Evolutionary conservation across 2,113 vertebrate genomes (phyloP).

Genomic region (Melanostigma gelatinosum): DNA sequence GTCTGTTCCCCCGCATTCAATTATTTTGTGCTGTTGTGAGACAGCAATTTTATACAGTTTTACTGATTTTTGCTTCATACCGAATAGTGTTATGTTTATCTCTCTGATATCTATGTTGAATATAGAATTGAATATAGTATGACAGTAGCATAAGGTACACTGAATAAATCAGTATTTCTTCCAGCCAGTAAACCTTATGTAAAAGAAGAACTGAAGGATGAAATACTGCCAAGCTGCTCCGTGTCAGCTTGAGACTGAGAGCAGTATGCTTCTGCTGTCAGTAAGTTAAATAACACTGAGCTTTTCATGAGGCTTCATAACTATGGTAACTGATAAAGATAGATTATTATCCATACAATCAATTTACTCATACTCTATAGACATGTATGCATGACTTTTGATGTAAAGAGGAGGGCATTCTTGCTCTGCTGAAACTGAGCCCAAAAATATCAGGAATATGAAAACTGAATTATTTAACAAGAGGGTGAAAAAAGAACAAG

Average conservation of each 20-base stretch:
- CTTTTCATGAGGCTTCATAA: not conserved
- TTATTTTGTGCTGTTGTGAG: not conserved
- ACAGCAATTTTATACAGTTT: not conserved
- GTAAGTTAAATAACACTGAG: not conserved
- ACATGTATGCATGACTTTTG: not conserved
- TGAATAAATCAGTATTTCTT: not conserved
- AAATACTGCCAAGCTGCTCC: not conserved
- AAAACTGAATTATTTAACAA: not conserved
- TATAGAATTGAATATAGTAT: not conserved
- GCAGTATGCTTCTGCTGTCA: not conserved
- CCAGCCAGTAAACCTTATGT: not conserved
- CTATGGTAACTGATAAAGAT: not conserved
- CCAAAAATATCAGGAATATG: not conserved
- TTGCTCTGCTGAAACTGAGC: not conserved
- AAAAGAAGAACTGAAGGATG: constrained; percentile 4
- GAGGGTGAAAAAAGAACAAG: not conserved
- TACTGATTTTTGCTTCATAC: not conserved
- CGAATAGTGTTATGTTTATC: not conserved
- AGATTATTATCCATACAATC: not conserved
- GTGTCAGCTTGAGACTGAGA: not conserved
- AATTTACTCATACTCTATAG: not conserved
- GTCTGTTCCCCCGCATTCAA: not conserved
- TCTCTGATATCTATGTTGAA: not conserved
- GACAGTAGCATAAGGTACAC: not conserved
- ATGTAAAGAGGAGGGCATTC: not conserved